These are phyloP conservation scores for Microcebus ravelobensis DNA, from an alignment of 2,113 vertebrate genomes.

Conservation along the genomic window DNA sequence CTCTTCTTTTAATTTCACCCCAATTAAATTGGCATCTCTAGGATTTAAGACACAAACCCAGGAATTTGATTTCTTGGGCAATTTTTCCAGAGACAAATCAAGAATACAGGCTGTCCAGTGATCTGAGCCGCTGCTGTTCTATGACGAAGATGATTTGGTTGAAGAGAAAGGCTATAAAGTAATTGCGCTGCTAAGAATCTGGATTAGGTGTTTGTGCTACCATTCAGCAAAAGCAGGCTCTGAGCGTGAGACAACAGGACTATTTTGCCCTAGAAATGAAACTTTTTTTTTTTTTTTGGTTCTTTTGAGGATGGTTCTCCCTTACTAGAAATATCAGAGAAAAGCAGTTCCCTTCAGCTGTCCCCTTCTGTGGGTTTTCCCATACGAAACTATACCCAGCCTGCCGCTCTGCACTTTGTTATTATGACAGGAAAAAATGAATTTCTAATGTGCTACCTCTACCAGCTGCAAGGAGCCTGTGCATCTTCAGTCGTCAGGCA, in stretches of 20 bases:
- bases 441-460: conserved; percentile 89
- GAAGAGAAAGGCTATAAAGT: background rate
- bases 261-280: conserved; percentile 10
- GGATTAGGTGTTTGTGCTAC: conserved; percentile 60
- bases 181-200: conserved; percentile 20
- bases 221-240: conserved; percentile 71
- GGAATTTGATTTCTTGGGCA: background rate
- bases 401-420: conserved; percentile 86
- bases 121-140: background rate
- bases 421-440: conserved; percentile 91
- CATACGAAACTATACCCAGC: conserved; percentile 85
- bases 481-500: conserved; percentile 80
- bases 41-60: background rate
- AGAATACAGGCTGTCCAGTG: background rate
- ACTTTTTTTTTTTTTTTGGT: background rate
- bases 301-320: conserved; percentile 76
- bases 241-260: conserved; percentile 58
- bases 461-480: conserved; percentile 87
- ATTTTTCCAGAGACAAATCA: background rate
- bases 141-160: fast-evolving
- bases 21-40: background rate
- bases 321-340: conserved; percentile 84
- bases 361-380: conserved; percentile 88
- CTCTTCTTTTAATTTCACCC: background rate
- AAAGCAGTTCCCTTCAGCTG: conserved; percentile 90